Evolutionary conservation across 1,140 invertebrate genomes (phyloP).

Genomic region (Euglossa dilemma): DNA sequence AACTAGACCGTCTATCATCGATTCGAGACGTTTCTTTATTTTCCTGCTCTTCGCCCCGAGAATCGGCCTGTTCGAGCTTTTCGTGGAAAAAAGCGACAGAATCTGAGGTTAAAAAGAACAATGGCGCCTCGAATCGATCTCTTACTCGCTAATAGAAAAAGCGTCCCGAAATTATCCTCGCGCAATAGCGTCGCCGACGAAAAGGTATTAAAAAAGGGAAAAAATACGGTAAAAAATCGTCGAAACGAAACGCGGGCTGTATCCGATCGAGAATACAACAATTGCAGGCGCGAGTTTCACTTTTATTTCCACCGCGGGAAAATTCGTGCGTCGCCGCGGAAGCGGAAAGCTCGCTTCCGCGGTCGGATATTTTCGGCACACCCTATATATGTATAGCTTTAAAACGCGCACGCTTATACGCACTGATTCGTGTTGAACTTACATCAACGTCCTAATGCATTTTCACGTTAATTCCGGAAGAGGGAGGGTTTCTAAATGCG

Average conservation of each 20-base stretch:
- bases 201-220: neutral
- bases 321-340: neutral
- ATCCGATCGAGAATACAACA: neutral
- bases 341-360: neutral
- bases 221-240: neutral
- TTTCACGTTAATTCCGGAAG: constrained; percentile 59
- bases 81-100: neutral
- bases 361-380: constrained; percentile 36
- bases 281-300: neutral
- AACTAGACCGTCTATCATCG: constrained; percentile 35
- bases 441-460: constrained; percentile 57
- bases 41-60: neutral
- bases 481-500: constrained; percentile 60
- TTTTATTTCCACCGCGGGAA: neutral
- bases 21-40: constrained; percentile 23
- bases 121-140: constrained; percentile 14
- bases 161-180: constrained; percentile 32
- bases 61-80: constrained; percentile 5
- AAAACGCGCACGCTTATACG: constrained; percentile 54
- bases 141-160: constrained; percentile 29
- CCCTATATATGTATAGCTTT: constrained; percentile 32
- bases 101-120: neutral
- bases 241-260: neutral
- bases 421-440: constrained; percentile 57
- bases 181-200: no score